Evolutionary conservation across 1,140 invertebrate species (phyloP).

Genomic region (Ips nitidus): DNA sequence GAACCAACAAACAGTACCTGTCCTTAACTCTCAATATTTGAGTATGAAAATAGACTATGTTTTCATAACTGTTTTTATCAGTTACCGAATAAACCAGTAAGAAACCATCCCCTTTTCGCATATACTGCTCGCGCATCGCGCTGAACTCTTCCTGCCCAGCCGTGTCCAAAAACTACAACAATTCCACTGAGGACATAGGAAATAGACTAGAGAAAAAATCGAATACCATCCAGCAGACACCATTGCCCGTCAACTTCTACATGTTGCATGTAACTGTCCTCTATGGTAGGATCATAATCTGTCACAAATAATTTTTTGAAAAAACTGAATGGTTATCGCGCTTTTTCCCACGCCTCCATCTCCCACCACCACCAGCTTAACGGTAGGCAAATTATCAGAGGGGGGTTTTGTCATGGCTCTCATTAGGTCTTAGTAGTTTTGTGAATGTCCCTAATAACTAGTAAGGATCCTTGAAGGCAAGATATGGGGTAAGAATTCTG

Average conservation of each 20-base stretch:
- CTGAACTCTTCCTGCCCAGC: conserved; percentile 94
- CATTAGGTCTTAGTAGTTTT: conserved; percentile 19
- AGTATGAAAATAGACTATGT: conserved; percentile 81
- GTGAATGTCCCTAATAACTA: background rate
- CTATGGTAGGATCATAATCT: conserved; percentile 89
- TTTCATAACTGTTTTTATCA: conserved; percentile 83
- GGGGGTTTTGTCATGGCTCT: conserved; percentile 63
- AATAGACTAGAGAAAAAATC: background rate
- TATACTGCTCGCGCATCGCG: conserved; percentile 93
- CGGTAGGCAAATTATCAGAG: conserved; percentile 77
- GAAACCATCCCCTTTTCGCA: conserved; percentile 95
- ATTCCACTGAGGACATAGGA: conserved; percentile 25
- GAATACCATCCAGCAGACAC: conserved; percentile 86
- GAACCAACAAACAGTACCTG: conserved; percentile 54
- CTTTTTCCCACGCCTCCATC: conserved; percentile 90
- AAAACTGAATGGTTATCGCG: conserved; percentile 88
- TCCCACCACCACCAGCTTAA: conserved; percentile 88
- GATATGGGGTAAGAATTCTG: too few species aligned
- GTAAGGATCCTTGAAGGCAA: background rate
- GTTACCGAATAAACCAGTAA: conserved; percentile 89
- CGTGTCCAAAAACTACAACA: conserved; percentile 79
- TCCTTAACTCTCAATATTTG: conserved; percentile 91
- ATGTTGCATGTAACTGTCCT: conserved; percentile 89
- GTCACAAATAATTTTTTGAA: conserved; percentile 86
- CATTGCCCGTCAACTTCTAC: conserved; percentile 89